Percentiles rank a stretch among this genome's conserved stretches.
Conservation (phyloP, 2,797 vertebrate species). For the Neostethus bicornis region DNA sequence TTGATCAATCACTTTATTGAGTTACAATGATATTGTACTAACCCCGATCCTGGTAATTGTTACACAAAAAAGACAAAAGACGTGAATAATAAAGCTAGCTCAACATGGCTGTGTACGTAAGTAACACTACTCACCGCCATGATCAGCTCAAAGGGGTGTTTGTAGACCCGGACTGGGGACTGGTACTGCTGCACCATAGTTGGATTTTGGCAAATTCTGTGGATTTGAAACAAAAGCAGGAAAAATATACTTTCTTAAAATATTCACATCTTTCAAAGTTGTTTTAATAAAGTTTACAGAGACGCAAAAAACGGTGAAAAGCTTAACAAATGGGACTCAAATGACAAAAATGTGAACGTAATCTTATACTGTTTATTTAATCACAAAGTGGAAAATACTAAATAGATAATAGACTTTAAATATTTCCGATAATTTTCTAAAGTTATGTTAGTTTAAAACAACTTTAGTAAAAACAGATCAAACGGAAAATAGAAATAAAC, state of each 20-base stretch:
- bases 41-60: no score
- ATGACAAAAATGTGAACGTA: conserved; percentile 1
- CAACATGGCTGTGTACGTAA: not conserved
- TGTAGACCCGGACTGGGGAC: conserved; percentile 94
- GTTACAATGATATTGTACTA: no score
- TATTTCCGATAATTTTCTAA: no score
- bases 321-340: not conserved
- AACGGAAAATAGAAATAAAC: not conserved
- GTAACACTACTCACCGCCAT: conserved; percentile 89
- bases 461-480: not conserved
- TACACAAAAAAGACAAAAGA: no score
- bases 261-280: not conserved
- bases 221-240: not conserved
- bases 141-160: conserved; percentile 92
- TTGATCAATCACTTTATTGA: no score
- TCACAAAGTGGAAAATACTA: not conserved
- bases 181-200: conserved; percentile 97
- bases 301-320: conserved; percentile 7
- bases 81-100: no score
- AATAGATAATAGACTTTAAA: no score
- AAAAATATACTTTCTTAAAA: not conserved
- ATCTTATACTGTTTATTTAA: not conserved
- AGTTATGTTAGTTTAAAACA: not conserved
- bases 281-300: not conserved
- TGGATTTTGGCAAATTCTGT: conserved; percentile 40